Evolutionary conservation across 2,888 invertebrate species (phyloP).

Genomic region (Endotricha flammealis): DNA sequence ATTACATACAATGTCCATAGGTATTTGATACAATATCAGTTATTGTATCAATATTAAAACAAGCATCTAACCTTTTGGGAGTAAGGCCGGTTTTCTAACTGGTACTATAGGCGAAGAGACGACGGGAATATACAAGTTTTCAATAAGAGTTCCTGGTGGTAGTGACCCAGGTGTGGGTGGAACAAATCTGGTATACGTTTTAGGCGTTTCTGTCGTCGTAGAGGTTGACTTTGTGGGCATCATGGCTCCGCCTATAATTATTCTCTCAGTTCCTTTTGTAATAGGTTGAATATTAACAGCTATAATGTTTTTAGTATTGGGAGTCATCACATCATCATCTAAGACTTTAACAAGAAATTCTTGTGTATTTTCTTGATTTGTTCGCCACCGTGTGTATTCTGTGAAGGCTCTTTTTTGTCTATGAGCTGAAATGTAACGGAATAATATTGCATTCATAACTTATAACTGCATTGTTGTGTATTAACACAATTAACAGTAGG

Average conservation of each 20-base stretch:
- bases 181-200: slow-evolving; percentile 59
- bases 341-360: slow-evolving; percentile 69
- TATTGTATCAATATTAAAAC: too few species aligned
- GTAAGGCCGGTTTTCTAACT: slow-evolving; percentile 22
- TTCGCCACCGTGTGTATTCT: slow-evolving; percentile 64
- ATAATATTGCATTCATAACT: not conserved
- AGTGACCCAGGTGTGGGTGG: slow-evolving; percentile 52
- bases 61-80: slow-evolving; percentile 21
- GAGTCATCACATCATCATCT: slow-evolving; percentile 52
- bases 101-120: slow-evolving; percentile 16
- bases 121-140: slow-evolving; percentile 22
- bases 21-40: too few species aligned
- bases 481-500: not conserved
- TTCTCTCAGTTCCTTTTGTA: slow-evolving; percentile 42
- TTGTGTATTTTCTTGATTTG: slow-evolving; percentile 43
- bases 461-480: slow-evolving; percentile 5
- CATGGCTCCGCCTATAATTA: slow-evolving; percentile 55
- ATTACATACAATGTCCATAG: not conserved
- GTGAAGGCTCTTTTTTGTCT: slow-evolving; percentile 50
- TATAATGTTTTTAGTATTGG: slow-evolving; percentile 36
- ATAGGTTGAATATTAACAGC: slow-evolving; percentile 54
- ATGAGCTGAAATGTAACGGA: slow-evolving; percentile 30
- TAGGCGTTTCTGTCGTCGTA: slow-evolving; percentile 26
- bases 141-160: slow-evolving; percentile 17
- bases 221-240: slow-evolving; percentile 29